Percentiles rank a stretch among this genome's conserved stretches.
Evolutionary conservation across 2,797 vertebrate species (phyloP).

Genomic region (Notolepis coatsorum): DNA sequence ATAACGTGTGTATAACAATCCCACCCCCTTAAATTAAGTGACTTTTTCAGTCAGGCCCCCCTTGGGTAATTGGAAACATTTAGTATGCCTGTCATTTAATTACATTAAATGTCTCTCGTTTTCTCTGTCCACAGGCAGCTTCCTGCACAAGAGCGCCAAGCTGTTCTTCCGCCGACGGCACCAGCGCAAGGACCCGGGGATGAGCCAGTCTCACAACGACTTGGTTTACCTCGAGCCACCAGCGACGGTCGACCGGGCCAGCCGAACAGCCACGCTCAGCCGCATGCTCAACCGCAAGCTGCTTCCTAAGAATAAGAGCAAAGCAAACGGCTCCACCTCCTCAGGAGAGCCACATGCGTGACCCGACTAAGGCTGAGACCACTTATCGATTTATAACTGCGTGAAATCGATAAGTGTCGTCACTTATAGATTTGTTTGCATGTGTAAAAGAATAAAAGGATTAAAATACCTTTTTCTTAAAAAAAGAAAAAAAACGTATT

Average conservation of each 20-base stretch:
- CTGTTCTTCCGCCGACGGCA: conserved; percentile 94
- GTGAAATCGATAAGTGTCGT: too few species aligned
- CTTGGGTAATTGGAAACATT: not conserved
- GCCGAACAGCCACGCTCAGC: conserved; percentile 86
- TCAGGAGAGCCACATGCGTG: conserved; percentile 74
- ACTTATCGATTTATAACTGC: too few species aligned
- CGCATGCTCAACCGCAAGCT: conserved; percentile 89
- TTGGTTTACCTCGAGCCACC: conserved; percentile 92
- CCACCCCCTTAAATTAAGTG: not conserved
- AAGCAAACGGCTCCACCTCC: conserved; percentile 83
- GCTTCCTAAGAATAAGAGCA: conserved; percentile 85
- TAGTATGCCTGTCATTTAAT: not conserved
- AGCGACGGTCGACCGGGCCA: conserved; percentile 79
- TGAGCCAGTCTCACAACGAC: conserved; percentile 98
- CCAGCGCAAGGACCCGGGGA: conserved; percentile 94
- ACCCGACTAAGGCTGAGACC: too few species aligned
- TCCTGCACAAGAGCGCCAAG: conserved; percentile 92
- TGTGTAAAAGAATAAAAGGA: too few species aligned
- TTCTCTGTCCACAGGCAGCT: conserved; percentile 82
- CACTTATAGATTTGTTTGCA: too few species aligned
- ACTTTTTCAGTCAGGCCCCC: not conserved
- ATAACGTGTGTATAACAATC: not conserved
- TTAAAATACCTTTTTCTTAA: too few species aligned
- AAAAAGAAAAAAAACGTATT: too few species aligned
- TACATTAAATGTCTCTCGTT: too few species aligned